Base-by-base conservation (phyloP, 2,113 vertebrate genomes). In the Scomber colias region DNA sequence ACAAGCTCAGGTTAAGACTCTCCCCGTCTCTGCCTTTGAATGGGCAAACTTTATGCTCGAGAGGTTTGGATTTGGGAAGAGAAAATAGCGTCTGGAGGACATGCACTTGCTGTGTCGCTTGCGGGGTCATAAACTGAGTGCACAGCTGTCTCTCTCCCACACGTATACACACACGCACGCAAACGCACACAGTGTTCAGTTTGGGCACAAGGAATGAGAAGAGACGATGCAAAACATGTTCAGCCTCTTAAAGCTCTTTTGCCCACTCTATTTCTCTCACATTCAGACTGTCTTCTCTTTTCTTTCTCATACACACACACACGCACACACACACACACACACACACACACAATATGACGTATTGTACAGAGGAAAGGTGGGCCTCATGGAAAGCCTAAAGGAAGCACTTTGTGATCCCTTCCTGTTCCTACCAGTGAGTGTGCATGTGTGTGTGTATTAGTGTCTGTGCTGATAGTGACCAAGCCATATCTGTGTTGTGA, bases 341-440 rank as follows among this genome's bases (percentile, higher is more conserved):
- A 40, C 66, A 51, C 50, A 55, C 48, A 46, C 44, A 19, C 27
- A 50, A 16, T 16, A 76, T 71, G 62, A 82, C 46, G 12, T 74
- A 81, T 46, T 71, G 66, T 85, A 74, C 27, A 78, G 77, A 84
- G 88, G 89, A 94, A 91, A 93, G 84, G 86, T 87, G 88, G 80
- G 63, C 75, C 82, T 87, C 75, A 71, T 83, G 80, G 82, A 86
- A 81, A 88, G 79, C 75, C 74, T 65, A 87, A 88, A 93, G 94
- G 93, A 95, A 93, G 76, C 80, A 77, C 86, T 88, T 64, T 77
- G 44, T 89, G 84, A 88, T 90, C 85, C 86, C 86, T 91, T 92
- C 90, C 92, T 84, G 77, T 89, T 90, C 82, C 76, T 50, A 56
- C 17, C 24, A 53, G 80, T 82, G 45, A 54, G 63, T 74, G 75